Percentiles rank a stretch among this genome's conserved stretches.
Conservation (phyloP, 2,113 vertebrate species). For the Willisornis vidua region DNA sequence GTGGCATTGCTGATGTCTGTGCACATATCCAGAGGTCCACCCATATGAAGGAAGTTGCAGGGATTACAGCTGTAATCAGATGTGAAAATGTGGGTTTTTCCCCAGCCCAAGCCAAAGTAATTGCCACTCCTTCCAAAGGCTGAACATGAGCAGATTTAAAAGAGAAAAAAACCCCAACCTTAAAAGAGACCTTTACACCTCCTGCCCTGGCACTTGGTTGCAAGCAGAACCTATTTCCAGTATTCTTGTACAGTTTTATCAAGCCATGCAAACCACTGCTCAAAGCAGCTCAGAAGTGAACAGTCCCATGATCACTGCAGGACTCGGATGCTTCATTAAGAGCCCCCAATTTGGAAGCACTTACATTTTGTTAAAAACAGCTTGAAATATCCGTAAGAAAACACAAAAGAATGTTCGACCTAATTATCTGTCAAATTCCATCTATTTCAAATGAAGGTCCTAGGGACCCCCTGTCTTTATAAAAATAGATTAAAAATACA, state of each 20-base stretch:
- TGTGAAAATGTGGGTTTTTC: conserved; percentile 58
- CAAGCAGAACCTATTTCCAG: not conserved
- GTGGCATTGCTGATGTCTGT: conserved; percentile 57
- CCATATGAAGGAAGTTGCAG: conserved; percentile 65
- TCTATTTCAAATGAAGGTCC: not conserved
- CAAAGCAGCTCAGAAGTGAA: not conserved
- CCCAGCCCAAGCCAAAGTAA: conserved; percentile 55
- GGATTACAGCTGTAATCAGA: conserved; percentile 69
- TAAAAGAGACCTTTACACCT: conserved; percentile 2
- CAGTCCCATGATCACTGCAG: not conserved
- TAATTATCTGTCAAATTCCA: conserved; percentile 22
- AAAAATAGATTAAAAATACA: not conserved
- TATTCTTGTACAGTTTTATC: not conserved
- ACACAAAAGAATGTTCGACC: conserved; percentile 25
- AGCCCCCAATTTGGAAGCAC: not conserved
- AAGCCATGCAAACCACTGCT: not conserved
- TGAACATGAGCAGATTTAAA: conserved; percentile 2
- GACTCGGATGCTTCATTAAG: not conserved
- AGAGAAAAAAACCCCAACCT: not conserved
- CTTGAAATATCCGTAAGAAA: conserved; percentile 26
- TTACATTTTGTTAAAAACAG: not conserved
- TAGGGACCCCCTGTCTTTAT: not conserved
- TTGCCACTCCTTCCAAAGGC: conserved; percentile 60
- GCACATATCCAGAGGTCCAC: conserved; percentile 51
- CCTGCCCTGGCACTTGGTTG: not conserved